Base-by-base conservation (phyloP, 1,140 invertebrate species). In the Marisa cornuarietis region DNA sequence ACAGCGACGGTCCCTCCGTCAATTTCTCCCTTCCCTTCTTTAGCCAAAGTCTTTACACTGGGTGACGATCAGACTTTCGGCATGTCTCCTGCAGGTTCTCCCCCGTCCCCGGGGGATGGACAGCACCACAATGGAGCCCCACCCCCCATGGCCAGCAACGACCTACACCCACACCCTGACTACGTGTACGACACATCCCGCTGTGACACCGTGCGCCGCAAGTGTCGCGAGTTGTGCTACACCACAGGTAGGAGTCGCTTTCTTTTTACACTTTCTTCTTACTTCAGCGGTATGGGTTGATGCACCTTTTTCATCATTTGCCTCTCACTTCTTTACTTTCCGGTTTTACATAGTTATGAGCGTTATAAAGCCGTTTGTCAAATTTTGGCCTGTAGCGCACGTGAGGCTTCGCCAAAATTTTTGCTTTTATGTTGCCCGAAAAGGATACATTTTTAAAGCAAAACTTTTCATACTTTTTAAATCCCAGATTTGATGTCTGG, bases 191-290 rank as follows among this genome's bases (percentile, higher is more conserved):
- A 77, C 76, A 65, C 63, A 20, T 77, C 76, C 76, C 54, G 76
- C 16, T 77, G 76, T 20, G 76, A 77, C 58, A 68, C 76, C 16
- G 76, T 77, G 63, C 76, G 76, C 24, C 76, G 76, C 31, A 77
- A 77, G 65, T 77, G 76, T 51, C 76, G 76, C 24, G 76, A 77
- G 54, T 31, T 77, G 8, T 77, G 76, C 76, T 77, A 77, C 76
- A 77, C 26, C 76, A n/a, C 76, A 77, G 76, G 76, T 77, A 77
- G 76, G 76, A n/a, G 62, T 52, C 62, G 63, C 49, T 77, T 63
- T 14, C 7, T 65, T 58, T 18, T 58, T 42, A 4, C 6, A 42
- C 6, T 42, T 42, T 42, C 31, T 42, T 42, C 31, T 42, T 42
- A 42, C 31, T 42, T 6, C 31, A 42, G 3, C 31, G 31, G 31